These are phyloP conservation scores for Erebia palarica DNA, from an alignment of 2,888 invertebrate species.

Conservation along the genomic window DNA sequence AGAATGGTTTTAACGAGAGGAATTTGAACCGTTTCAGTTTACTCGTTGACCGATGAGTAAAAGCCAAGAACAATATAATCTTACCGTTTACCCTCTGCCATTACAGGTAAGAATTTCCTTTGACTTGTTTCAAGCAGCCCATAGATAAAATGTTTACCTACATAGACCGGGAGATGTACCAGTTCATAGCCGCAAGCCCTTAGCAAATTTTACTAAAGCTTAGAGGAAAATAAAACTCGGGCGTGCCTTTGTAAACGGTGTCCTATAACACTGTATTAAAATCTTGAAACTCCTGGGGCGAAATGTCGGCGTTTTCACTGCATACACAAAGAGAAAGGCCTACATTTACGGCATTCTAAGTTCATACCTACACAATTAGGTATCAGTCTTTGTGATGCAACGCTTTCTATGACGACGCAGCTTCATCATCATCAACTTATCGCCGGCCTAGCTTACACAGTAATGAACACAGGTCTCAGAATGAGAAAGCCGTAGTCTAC, in stretches of 20 bases:
- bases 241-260: constrained; percentile 23
- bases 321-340: not conserved
- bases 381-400: too few species aligned
- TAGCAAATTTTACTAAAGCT: constrained; percentile 26
- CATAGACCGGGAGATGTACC: constrained; percentile 1
- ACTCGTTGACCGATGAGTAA: not conserved
- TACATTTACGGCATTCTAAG: too few species aligned
- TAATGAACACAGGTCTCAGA: too few species aligned
- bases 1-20: too few species aligned
- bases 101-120: not conserved
- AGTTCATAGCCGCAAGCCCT: constrained; percentile 22
- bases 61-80: too few species aligned
- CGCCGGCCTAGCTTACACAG: too few species aligned
- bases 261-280: constrained; percentile 31
- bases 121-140: constrained; percentile 1
- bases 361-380: too few species aligned
- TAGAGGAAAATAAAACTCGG: constrained; percentile 27
- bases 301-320: constrained; percentile 5
- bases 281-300: constrained; percentile 4
- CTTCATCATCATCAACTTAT: too few species aligned
- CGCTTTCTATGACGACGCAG: too few species aligned
- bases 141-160: constrained; percentile 4
- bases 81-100: not conserved
- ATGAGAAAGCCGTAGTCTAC: too few species aligned
- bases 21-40: too few species aligned